Percentiles rank a stretch among this genome's conserved stretches.
phyloP scores from a whole-genome alignment of 2,888 invertebrate species.

The Caenorhabditis imperialis region DNA sequence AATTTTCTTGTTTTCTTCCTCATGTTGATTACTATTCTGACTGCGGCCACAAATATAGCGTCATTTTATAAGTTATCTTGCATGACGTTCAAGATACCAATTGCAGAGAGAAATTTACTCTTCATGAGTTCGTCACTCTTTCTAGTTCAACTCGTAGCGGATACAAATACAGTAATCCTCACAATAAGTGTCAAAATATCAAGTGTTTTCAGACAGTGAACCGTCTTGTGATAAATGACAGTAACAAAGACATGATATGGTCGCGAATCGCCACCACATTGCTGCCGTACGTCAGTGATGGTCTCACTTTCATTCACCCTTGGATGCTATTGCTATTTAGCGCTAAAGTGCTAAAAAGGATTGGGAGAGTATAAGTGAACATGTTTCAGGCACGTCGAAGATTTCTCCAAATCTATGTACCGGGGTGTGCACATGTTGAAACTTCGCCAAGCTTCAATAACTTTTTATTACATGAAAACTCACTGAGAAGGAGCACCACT shows the following conservation, averaged over 20 bases:
- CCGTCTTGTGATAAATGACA: constrained; percentile 2
- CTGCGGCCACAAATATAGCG: neutral
- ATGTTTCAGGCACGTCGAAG: no score
- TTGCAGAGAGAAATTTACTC: neutral
- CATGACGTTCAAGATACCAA: neutral
- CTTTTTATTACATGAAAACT: no score
- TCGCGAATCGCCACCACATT: neutral
- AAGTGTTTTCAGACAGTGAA: constrained; percentile 3
- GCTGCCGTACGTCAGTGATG: constrained; percentile 6
- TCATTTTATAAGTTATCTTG: neutral
- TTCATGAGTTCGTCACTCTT: neutral
- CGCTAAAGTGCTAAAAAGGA: no score
- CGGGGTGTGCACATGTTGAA: no score
- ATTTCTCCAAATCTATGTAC: no score
- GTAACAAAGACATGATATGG: neutral
- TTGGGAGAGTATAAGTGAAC: no score
- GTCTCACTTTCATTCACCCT: constrained; percentile 5
- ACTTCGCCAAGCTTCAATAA: no score
- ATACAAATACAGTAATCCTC: neutral
- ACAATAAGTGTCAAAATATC: no score
- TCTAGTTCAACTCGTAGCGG: neutral
- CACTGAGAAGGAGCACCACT: no score
- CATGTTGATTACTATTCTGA: neutral
- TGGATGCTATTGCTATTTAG: neutral
- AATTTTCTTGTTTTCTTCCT: neutral